Evolutionary conservation across 1,140 invertebrate genomes (phyloP).

Genomic region (Linepithema humile): DNA sequence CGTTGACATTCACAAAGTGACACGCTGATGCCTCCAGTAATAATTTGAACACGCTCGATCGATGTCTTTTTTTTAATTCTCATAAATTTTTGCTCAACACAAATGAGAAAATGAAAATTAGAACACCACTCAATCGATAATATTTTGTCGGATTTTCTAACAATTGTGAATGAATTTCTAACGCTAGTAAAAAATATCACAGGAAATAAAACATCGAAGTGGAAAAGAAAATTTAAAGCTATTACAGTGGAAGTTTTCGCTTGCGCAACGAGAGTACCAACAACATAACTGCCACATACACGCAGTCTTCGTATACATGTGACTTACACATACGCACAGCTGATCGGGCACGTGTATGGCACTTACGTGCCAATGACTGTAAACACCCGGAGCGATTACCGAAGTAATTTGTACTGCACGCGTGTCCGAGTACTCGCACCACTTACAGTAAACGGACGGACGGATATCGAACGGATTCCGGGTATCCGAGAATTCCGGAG

Average conservation of each 20-base stretch:
- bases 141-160: slow-evolving; percentile 27
- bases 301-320: slow-evolving; percentile 40
- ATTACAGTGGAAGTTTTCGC: slow-evolving; percentile 55
- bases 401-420: slow-evolving; percentile 65
- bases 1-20: neutral
- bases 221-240: slow-evolving; percentile 6
- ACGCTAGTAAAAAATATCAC: slow-evolving; percentile 28
- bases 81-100: neutral
- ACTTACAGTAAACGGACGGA: slow-evolving; percentile 38
- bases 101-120: neutral
- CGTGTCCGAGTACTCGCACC: slow-evolving; percentile 63
- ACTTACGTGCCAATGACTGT: slow-evolving; percentile 70
- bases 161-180: neutral
- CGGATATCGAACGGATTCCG: slow-evolving; percentile 61
- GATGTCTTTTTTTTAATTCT: neutral
- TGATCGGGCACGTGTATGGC: slow-evolving; percentile 48
- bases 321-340: slow-evolving; percentile 1
- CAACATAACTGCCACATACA: slow-evolving; percentile 48
- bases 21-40: neutral
- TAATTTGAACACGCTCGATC: neutral
- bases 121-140: neutral
- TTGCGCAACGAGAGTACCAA: slow-evolving; percentile 62
- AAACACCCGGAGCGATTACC: slow-evolving; percentile 60
- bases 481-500: slow-evolving; percentile 48
- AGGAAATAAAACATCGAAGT: slow-evolving; percentile 7